phyloP scores from a whole-genome alignment of 2,888 invertebrate species.

The Acanthosepion lycidas region DNA sequence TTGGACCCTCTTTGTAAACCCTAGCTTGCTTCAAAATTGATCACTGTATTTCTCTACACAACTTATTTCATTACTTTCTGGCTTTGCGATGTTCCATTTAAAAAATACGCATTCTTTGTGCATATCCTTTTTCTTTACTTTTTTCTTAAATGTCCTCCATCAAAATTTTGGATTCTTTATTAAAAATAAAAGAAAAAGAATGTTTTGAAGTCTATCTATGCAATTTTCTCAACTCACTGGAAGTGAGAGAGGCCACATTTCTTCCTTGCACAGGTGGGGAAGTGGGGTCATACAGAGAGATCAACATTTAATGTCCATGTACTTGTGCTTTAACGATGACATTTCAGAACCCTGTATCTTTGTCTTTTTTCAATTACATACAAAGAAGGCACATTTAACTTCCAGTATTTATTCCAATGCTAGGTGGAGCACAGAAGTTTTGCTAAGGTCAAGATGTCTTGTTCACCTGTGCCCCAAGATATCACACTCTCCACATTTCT shows the following conservation, averaged over 20 bases:
- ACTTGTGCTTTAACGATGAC: not conserved
- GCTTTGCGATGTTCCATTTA: not conserved
- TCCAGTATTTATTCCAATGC: too few relatives aligned
- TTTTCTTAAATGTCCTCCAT: not conserved
- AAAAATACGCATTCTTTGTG: conserved; percentile 8
- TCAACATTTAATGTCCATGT: not conserved
- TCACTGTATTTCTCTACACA: conserved; percentile 33
- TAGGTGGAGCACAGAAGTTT: not conserved
- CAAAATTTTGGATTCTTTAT: not conserved
- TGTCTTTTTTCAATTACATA: not conserved
- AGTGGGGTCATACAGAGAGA: not conserved
- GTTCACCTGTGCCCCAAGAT: not conserved
- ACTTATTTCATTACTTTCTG: not conserved
- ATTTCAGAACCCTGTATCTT: not conserved
- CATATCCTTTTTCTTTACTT: not conserved
- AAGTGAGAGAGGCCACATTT: not conserved
- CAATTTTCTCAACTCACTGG: not conserved
- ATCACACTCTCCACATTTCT: not conserved
- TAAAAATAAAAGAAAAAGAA: not conserved
- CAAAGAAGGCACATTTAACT: not conserved
- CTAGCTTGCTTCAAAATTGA: not conserved
- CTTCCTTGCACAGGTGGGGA: not conserved
- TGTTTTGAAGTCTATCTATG: not conserved
- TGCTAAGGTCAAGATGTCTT: not conserved
- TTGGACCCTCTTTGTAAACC: not conserved